Base-by-base conservation (phyloP, 2,888 invertebrate species). In the Dryobotodes eremita region DNA sequence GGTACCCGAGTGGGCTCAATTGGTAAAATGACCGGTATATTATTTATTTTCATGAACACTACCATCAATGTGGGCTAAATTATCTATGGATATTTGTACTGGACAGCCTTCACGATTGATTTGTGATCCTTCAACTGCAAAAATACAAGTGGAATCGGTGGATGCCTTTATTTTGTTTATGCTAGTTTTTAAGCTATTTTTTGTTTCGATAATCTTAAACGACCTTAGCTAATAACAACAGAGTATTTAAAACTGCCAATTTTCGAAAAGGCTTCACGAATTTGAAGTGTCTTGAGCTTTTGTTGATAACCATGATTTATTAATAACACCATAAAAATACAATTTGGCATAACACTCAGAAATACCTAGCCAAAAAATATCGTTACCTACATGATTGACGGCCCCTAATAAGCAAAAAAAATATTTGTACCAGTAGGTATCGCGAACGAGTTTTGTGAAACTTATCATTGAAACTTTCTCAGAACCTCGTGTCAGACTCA, bases 1-100 rank as follows among this genome's bases (percentile, higher is more conserved):
- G 92, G 86, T 86, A 82, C 80, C 79, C 72, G 84, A 87, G 86
- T 87, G 89, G 75, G 78, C 88, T 84, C 88, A 92, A 91, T 92
- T 91, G 88, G 83, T 87, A 83, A 90, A 91, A 91, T 89, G 84
- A 84, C 87, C 84, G 86, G 77, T 86, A 89, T 77, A 82, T 61
- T 89, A 90, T 90, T 90, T 90, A 89, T 88, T 89, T 88, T 88
- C 84, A 90, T 88, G 82, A 86, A 71, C 75, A 75, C 69, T 71
- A 26, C 53, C 78, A 77, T 74, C 84, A 79, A 88, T 75, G 76
- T 80, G 81, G 62, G 75, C 83, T 72, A 77, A 79, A 86, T 82
- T 87, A 77, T 77, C 77, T 71, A 81, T 72, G 72, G 73, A 83
- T 79, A 70, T 83, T 77, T 82, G 59, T 74, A 79, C 69, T 69